Evolutionary conservation across 2,113 vertebrate genomes (phyloP), one percentile per base, ranked within the genome.

Genomic region (Larimichthys polyactis): DNA sequence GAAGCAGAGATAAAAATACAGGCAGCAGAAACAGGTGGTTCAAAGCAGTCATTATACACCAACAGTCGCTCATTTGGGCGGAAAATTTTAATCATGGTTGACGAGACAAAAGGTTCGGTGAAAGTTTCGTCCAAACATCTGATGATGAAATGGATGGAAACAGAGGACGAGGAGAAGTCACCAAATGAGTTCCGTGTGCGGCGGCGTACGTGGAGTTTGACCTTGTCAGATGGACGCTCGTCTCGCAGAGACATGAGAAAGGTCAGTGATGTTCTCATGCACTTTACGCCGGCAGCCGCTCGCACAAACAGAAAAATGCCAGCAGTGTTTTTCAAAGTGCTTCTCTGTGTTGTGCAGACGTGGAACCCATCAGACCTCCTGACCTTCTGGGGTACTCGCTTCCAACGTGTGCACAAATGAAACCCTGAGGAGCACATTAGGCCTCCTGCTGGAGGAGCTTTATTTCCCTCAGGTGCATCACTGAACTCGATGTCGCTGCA

Each of bases 311-410:
- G 0, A 44, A 1, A 78, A 68, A 70, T 62, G 78, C 68, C 83
- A 73, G 6, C 60, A 1, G 19, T 5, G 24, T 70, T 75, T 57
- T 17, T 55, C n/a, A 24, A 4, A 87, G 81, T 62, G 78, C 86
- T 60, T 70, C 65, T 67, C 20, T 4, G 40, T 63, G 78, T 75
- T 2, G 0, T 1, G 2, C 59, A 3, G 43, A 52, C 9, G 14
- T 40, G 1, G 10, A 46, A 24, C 64, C 7, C 43, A 3, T 54
- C 62, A 60, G 60, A 24, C 65, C 63, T 48, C 0, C 58, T 69
- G 77, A 68, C 40, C 62, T 67, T 22, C 15, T 16, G 16, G 29
- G 43, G 71, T 1, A 36, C 24, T 24, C 24, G 24, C 2, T 54
- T 36, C 1, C 32, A 36, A 6, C 1, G 32, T 20, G 14, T 59